A percentile compares a stretch with the other conserved stretches of the same genome.
Conservation (phyloP, 2,797 vertebrate species). For the Thunnus albacares region DNA sequence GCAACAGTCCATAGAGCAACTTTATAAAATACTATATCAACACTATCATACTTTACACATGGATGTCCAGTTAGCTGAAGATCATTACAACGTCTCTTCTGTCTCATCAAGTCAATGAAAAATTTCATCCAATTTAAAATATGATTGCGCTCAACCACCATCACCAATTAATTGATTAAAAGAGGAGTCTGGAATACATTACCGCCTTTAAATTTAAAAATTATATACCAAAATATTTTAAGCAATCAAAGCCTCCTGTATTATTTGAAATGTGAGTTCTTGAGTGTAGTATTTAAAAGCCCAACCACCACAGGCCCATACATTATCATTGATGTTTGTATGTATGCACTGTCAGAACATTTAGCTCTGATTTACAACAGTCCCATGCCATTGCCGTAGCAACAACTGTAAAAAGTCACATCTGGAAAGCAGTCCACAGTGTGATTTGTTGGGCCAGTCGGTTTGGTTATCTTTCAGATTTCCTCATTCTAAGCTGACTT, state of each 20-base stretch:
- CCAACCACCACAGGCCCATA: background rate
- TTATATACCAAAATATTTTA: constrained; percentile 8
- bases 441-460: background rate
- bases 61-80: too few species aligned
- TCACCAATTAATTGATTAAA: too few species aligned
- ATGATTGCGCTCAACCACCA: background rate
- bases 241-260: background rate
- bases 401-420: background rate
- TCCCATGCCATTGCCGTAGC: background rate
- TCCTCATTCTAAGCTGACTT: background rate
- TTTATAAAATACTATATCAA: too few species aligned
- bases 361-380: background rate
- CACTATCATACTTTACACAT: too few species aligned
- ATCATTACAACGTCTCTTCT: background rate
- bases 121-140: constrained; percentile 16
- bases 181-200: background rate
- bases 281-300: background rate
- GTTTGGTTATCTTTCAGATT: background rate
- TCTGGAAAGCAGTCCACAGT: background rate
- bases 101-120: background rate
- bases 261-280: constrained; percentile 6
- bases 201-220: constrained; percentile 12
- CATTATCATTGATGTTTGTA: background rate
- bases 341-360: background rate
- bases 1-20: too few species aligned